Evolutionary conservation across 2,113 vertebrate species (phyloP).

Genomic region (Callipepla californica): DNA sequence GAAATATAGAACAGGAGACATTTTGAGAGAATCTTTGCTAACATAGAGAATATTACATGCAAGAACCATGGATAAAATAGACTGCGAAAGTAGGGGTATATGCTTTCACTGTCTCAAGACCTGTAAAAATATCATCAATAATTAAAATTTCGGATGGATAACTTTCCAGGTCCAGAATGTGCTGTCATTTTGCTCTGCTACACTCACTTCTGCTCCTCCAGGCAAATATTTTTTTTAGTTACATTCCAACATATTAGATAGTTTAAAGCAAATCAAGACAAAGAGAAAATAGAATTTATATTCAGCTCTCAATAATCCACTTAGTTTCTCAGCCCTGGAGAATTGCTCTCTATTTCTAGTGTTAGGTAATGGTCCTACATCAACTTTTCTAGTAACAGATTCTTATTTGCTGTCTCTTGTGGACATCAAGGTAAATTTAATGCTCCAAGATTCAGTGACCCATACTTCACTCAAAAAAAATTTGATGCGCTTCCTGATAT

Average conservation of each 20-base stretch:
- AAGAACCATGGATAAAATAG: not conserved
- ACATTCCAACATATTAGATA: not conserved
- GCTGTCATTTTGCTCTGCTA: not conserved
- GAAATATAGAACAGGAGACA: not conserved
- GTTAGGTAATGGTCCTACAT: accelerated
- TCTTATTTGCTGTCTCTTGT: not conserved
- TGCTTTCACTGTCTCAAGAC: not conserved
- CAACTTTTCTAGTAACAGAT: not conserved
- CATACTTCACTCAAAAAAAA: not conserved
- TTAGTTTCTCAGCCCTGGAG: not conserved
- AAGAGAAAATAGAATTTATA: not conserved
- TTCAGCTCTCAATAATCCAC: not conserved
- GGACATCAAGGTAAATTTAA: not conserved
- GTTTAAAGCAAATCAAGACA: not conserved
- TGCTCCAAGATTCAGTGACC: not conserved
- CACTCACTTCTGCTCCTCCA: not conserved
- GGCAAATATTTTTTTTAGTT: not conserved
- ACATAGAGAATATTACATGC: not conserved
- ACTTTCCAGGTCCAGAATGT: not conserved
- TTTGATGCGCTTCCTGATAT: not conserved
- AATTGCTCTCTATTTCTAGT: not conserved
- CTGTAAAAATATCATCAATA: not conserved
- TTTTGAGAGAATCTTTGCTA: not conserved
- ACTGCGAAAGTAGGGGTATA: not conserved
- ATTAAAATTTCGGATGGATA: not conserved